Evolutionary conservation across 2,797 vertebrate genomes (phyloP).

Genomic region (Phoxinus dragarum): DNA sequence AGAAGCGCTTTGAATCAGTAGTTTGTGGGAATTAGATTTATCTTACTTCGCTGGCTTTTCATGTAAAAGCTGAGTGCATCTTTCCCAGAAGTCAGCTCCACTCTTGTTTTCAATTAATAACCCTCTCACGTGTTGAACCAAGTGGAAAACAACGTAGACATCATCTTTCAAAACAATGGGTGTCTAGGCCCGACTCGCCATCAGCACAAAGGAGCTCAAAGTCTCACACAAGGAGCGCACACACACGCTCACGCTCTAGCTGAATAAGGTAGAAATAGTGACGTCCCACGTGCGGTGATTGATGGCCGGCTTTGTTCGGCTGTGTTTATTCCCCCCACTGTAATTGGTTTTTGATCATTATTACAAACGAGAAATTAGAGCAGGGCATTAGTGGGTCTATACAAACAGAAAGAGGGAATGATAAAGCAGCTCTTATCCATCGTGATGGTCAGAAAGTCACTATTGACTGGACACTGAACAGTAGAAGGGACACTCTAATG

Average conservation of each 20-base stretch:
- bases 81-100: conserved; percentile 55
- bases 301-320: conserved; percentile 59
- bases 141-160: conserved; percentile 49
- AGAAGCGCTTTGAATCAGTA: conserved; percentile 43
- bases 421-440: not conserved
- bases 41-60: conserved; percentile 45
- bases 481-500: conserved; percentile 8
- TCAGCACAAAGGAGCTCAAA: conserved; percentile 74
- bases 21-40: conserved; percentile 53
- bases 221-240: conserved; percentile 28
- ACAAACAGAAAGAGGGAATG: conserved; percentile 27
- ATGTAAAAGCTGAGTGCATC: conserved; percentile 51
- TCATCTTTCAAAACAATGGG: conserved; percentile 52
- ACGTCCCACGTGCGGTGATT: conserved; percentile 46
- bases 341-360: conserved; percentile 66
- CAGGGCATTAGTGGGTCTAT: conserved; percentile 56
- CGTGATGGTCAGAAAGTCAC: conserved; percentile 28
- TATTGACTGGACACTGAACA: conserved; percentile 29
- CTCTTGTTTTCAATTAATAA: conserved; percentile 61
- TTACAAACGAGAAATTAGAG: conserved; percentile 63
- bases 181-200: conserved; percentile 74
- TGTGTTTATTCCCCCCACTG: conserved; percentile 54
- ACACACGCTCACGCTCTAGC: conserved; percentile 13
- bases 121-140: conserved; percentile 51
- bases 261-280: conserved; percentile 38